Evolutionary conservation across 1,140 invertebrate genomes (phyloP).

Genomic region (Lethrus apterus): DNA sequence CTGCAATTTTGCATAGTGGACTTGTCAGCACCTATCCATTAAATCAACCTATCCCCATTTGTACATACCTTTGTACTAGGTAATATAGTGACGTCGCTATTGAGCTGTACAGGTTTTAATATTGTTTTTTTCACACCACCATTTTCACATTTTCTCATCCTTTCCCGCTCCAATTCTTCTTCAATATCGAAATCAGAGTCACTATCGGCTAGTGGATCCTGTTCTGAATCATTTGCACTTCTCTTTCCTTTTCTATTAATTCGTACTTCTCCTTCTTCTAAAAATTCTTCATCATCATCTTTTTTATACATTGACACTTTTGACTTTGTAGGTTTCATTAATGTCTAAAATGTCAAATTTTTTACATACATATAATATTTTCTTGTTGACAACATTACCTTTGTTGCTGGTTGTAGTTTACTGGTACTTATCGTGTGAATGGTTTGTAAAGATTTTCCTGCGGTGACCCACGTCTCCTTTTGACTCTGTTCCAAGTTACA

Average conservation of each 20-base stretch:
- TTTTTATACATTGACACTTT: conserved; percentile 6
- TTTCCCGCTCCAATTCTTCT: conserved; percentile 12
- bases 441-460: conserved; percentile 65
- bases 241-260: neutral
- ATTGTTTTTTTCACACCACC: conserved; percentile 21
- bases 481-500: conserved; percentile 64
- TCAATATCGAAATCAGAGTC: conserved; percentile 19
- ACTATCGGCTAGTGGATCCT: conserved; percentile 14
- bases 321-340: neutral
- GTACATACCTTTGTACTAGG: conserved; percentile 19
- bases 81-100: conserved; percentile 21
- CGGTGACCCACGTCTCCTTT: conserved; percentile 67
- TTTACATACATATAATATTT: no score
- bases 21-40: conserved; percentile 4
- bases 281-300: conserved; percentile 2
- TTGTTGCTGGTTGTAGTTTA: conserved; percentile 42
- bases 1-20: neutral
- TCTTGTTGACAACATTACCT: no score
- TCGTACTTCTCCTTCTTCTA: conserved; percentile 17
- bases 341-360: no score
- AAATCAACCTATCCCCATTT: neutral
- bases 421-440: conserved; percentile 50
- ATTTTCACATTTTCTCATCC: conserved; percentile 4
- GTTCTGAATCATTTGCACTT: neutral
- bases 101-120: conserved; percentile 21